Evolutionary conservation across 1,140 invertebrate genomes (phyloP).

Genomic region (Sitobion miscanthi): DNA sequence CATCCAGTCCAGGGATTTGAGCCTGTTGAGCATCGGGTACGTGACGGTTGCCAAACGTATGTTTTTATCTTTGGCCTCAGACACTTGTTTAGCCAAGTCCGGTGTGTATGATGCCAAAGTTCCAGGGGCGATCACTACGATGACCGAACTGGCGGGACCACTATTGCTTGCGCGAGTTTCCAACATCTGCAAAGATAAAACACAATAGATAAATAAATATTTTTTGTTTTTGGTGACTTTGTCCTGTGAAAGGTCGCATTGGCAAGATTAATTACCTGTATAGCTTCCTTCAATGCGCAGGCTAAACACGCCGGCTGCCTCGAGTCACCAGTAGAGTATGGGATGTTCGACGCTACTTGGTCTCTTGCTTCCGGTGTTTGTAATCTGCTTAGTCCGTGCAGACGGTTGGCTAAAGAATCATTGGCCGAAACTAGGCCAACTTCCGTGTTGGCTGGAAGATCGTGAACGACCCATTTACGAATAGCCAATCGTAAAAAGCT

Average conservation of each 20-base stretch:
- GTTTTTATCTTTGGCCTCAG: slow-evolving; percentile 61
- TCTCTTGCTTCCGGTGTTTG: slow-evolving; percentile 62
- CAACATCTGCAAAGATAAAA: slow-evolving; percentile 63
- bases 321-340: slow-evolving; percentile 65
- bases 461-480: slow-evolving; percentile 67
- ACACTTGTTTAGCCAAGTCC: slow-evolving; percentile 59
- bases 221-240: neutral
- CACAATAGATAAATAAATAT: neutral
- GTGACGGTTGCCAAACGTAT: slow-evolving; percentile 65
- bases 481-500: slow-evolving; percentile 67
- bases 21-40: slow-evolving; percentile 63
- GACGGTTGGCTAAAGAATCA: slow-evolving; percentile 62
- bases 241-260: neutral
- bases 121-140: slow-evolving; percentile 67
- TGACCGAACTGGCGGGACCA: slow-evolving; percentile 66
- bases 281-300: slow-evolving; percentile 65
- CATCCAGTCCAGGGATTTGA: slow-evolving; percentile 63
- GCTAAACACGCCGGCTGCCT: slow-evolving; percentile 64
- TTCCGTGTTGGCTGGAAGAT: slow-evolving; percentile 65
- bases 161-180: slow-evolving; percentile 62
- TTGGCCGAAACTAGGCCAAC: slow-evolving; percentile 64
- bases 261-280: slow-evolving; percentile 61
- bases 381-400: slow-evolving; percentile 61
- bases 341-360: slow-evolving; percentile 65
- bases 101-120: slow-evolving; percentile 60